A percentile compares a stretch with the other conserved stretches of the same genome.
These are phyloP conservation scores for Callaeas wilsoni DNA, from an alignment of 2,113 vertebrate species.

Conservation along the genomic window DNA sequence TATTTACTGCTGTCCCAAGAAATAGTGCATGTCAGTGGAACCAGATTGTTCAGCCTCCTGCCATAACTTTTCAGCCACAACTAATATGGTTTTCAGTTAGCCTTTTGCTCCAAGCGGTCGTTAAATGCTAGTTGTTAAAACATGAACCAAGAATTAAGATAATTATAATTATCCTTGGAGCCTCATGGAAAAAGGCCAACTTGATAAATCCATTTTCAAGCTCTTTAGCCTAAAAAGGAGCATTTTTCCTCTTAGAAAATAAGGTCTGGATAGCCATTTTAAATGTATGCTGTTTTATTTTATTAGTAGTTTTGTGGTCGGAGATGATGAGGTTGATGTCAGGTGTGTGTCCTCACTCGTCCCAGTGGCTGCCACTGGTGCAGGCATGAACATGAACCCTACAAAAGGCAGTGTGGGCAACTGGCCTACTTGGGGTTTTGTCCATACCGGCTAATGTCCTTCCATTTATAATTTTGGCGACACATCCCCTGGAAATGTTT, in stretches of 20 bases:
- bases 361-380: neutral
- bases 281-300: neutral
- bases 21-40: neutral
- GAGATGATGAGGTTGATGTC: neutral
- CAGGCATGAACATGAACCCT: neutral
- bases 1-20: neutral
- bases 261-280: neutral
- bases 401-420: neutral
- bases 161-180: neutral
- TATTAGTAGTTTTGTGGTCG: neutral
- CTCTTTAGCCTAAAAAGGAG: neutral
- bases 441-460: neutral
- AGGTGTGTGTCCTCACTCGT: neutral
- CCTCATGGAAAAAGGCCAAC: neutral
- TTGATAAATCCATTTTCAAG: neutral
- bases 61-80: neutral
- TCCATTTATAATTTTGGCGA: neutral
- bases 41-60: fast-evolving
- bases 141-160: neutral
- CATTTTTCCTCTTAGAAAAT: neutral
- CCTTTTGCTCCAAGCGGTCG: neutral
- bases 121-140: neutral
- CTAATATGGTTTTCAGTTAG: neutral
- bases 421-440: neutral
- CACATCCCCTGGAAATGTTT: neutral